Evolutionary conservation across 30 jellyfish, hydroid and myxozoan genomes (phyloP), one percentile per base, ranked within the genome.

Genomic region (Aurelia sp.): DNA sequence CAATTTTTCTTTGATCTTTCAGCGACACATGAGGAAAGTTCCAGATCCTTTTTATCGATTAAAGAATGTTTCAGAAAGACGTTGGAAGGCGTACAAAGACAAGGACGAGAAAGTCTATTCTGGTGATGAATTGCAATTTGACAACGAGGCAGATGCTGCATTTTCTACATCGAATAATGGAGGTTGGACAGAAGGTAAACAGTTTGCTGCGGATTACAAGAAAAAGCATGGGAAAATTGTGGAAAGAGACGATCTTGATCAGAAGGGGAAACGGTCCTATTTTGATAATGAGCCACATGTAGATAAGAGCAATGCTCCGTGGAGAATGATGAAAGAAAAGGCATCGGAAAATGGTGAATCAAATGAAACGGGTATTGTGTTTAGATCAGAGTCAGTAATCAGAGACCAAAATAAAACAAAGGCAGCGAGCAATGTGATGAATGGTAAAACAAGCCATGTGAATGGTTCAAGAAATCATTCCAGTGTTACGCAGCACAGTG

Each of bases 121-220:
- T 8, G 61, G 63, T 10, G 76, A 40, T 4, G 79, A 37, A 17
- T 12, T 3, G 35, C 30, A n/a, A 8, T 59, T 69, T 6, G 82
- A 68, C 6, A 73, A 21, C 59, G 72, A 60, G 13, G 64, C 52
- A 15, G 74, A 57, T 11, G 74, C 22, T 51, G 16, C 22, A 4
- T 13, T 15, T 18, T 51, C 52, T 18, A 52, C 48, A 8, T 35
- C 37, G 40, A 18, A n/a, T 33, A 61, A 52, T 58, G 75, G 63
- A 15, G 84, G 88, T 2, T 87, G 90, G 90, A 87, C 90, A 15
- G 96, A 87, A n/a, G 96, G 96, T 13, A 78, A 41, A 17, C 62
- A 47, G 5, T 87, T 87, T 71, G 86, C 90, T 41, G 71, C 48
- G 17, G 12, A 22, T 18, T 87, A 87, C 86, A 47, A 81, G 44